Evolutionary conservation across 1,140 invertebrate genomes (phyloP), one percentile per base, ranked within the genome.

Genomic region (Drosophila orosa): DNA sequence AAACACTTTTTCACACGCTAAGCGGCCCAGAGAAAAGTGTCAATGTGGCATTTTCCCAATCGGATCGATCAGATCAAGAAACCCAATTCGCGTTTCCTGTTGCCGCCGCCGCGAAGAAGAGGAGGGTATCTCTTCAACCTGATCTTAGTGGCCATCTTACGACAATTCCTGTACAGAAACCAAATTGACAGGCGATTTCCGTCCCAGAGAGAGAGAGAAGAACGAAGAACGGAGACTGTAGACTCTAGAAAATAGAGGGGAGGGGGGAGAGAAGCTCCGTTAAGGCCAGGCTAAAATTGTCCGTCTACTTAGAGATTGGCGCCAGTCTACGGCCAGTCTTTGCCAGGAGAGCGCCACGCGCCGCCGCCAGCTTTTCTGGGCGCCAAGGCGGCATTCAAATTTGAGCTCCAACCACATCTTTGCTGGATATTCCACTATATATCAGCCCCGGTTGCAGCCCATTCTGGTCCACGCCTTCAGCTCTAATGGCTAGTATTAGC

Each of bases 161-260:
- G 83, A 87, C 83, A 87, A 86, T 89, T 86, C 79, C 83, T 73
- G 60, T 74, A 57, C 40, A 39, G 33, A 54, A 35, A 58, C 68
- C 68, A 71, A 72, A 84, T 87, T 89, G 83, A 87, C 83, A 86
- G 83, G 75, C 83, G 79, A 89, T 87, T 87, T 87, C 83, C 83
- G 83, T 54, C 31, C 44, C 71, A 40, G 17, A 50, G 47, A 29
- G 47, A 17, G 37, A 7, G 7, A n/a, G 15, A 37, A 37, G 35
- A 47, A 47, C 45, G n/a, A 54, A 29, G 33, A 55, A 10, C 25
- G 37, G 10, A 62, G 33, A 33, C 24, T n/a, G 3, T 24, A 31
- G 33, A 29, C 12, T 24, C 12, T 12, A 19, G 47, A 35, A 25
- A 42, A 15, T 3, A 1, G 13, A 1, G 13, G 8, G 19, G 19